Base-by-base conservation (phyloP, 2,113 vertebrate genomes). In the Taurulus bubalis region DNA sequence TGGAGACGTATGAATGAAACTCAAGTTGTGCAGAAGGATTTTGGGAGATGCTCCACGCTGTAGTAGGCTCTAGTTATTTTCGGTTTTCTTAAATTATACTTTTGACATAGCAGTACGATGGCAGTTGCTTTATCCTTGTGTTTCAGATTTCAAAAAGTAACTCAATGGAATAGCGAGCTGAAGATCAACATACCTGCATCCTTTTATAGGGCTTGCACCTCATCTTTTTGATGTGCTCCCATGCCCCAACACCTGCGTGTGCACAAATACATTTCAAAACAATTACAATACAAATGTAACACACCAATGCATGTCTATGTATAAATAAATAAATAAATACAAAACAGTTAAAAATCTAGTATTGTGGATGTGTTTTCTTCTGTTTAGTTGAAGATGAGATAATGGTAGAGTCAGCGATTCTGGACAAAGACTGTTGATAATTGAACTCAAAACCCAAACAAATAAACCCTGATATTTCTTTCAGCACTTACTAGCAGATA, bases 191-290 rank as follows among this genome's bases (percentile, higher is more conserved):
- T 91, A 99, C 98, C 97, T 99, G 98, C 98, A 99, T 99, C 90
- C 96, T 95, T 75, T 96, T 96, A 87, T 97, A 99, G 0, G 97
- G 93, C 92, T 97, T 98, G 88, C 86, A 94, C 89, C 98, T 97
- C 96, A 97, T 95, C 66, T 92, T 95, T 88, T 95, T 94, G 82
- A 99, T 93, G 1, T 97, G 95, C 78, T 98, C 96, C 98, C 98
- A 99, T 79, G 96, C 98, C 78, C 97, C 98, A 90, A 98, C 94
- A 92, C 96, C 98, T 99, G 85, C 8, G 18, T 4, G 22, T 16
- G 66, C 40, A 87, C 11, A 89, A 78, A 82, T 16, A 79, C 3
- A 82, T 78, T 74, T 45, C 0, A 49, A 42, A 68, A 72, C 15
- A 71, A 28, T 63, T 58, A 62, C 30, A 68, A 28, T 16, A 55